Percentiles rank a stretch among this genome's conserved stretches.
Conservation (phyloP, 1,140 invertebrate genomes). For the Luehdorfia chinensis region DNA sequence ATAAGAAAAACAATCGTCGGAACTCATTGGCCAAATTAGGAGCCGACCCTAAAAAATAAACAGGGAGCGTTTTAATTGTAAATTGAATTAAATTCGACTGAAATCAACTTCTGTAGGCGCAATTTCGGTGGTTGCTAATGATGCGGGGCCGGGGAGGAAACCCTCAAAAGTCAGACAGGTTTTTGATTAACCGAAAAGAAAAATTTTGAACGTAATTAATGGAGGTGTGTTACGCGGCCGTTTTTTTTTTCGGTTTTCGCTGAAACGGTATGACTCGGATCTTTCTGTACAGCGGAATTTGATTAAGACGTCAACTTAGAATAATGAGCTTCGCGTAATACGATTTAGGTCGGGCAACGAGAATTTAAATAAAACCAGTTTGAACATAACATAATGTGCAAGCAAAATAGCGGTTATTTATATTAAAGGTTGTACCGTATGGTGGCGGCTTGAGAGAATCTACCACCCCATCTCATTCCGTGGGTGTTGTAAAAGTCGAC, state of each 20-base stretch:
- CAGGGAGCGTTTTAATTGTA: slow-evolving; percentile 59
- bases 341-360: slow-evolving; percentile 6
- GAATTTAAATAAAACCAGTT: no score
- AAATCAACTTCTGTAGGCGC: slow-evolving; percentile 48
- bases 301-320: slow-evolving; percentile 39
- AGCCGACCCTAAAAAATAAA: slow-evolving; percentile 45
- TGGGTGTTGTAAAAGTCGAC: no score
- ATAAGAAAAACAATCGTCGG: slow-evolving; percentile 27
- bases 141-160: slow-evolving; percentile 30
- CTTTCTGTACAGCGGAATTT: slow-evolving; percentile 29
- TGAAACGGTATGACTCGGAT: slow-evolving; percentile 35
- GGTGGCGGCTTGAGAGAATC: no score
- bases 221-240: slow-evolving; percentile 29
- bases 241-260: slow-evolving; percentile 22
- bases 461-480: no score
- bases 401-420: no score
- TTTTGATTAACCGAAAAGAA: slow-evolving; percentile 57
- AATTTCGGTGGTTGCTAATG: slow-evolving; percentile 47
- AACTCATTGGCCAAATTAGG: slow-evolving; percentile 40
- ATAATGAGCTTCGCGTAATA: slow-evolving; percentile 21
- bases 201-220: slow-evolving; percentile 50
- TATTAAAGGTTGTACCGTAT: no score
- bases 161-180: slow-evolving; percentile 40
- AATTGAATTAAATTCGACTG: slow-evolving; percentile 64
- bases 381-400: no score